Evolutionary conservation across 1,140 invertebrate genomes (phyloP), one percentile per base, ranked within the genome.

Genomic region (Sarcophaga peregrina): DNA sequence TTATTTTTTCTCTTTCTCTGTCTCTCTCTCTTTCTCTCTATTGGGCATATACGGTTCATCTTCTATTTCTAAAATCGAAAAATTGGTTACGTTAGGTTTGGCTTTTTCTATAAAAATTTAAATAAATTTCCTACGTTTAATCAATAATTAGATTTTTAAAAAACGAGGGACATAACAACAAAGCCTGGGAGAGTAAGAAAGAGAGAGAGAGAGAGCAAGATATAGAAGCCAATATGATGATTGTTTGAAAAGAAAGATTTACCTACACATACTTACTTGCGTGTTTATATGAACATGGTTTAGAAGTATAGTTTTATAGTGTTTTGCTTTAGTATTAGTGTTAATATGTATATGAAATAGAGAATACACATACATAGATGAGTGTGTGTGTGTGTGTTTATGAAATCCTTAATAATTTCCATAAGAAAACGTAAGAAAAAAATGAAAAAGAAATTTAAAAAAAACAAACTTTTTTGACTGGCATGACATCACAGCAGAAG

Each of bases 111-210:
- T 4, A 37, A 68, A 20, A 68, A 20, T 68, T 68, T 68, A 15
- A 68, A 68, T 20, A 68, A 68, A 68, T 68, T 68, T 8, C 62
- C 6, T 20, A 1, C 62, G 15, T 20, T n/a, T 68, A 68, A 68
- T 68, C 62, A 68, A 68, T 68, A 68, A 68, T 68, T 68, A 68
- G 62, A 68, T 68, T 68, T 17, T 17, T 17, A 68, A 68, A 37
- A 68, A 68, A 1, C n/a, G 1, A 7, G 17, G 2, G 58, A 68
- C 20, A n/a, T n/a, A n/a, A n/a, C n/a, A n/a, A n/a, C n/a, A n/a
- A 62, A 17, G 8, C 8, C 8, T 3, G 8, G 5, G 8, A 52
- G 8, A 52, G 5, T 0, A 1, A 52, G 50, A 52, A 1, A 52
- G 50, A 52, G 8, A 52, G 50, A 52, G 9, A 10, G 13, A n/a